Base-by-base conservation (phyloP, 1,140 invertebrate species). In the Drosophila watanabei region DNA sequence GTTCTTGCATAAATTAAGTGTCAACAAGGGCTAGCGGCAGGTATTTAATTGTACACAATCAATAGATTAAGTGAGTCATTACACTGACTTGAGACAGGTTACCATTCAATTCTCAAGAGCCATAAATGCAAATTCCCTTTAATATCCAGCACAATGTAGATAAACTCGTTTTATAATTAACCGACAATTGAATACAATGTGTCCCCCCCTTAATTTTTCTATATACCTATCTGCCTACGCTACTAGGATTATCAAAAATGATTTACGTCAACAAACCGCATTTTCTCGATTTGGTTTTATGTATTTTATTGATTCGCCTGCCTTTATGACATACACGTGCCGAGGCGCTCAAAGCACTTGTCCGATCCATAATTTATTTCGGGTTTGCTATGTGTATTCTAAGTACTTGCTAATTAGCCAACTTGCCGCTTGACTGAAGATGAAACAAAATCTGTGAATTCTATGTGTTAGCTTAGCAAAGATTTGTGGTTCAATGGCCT, bases 241-340 rank as follows among this genome's bases (percentile, higher is more conserved):
- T 48, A 58, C 46, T 71, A 61, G 33, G 30, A 51, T 35, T 28
- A 20, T 72, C 68, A 61, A 61, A 73, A 73, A 90, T 85, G 37
- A 70, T 56, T 89, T 89, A 79, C 85, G 85, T 89, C 85, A 89
- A 88, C 69, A 79, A 89, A 78, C 83, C 46, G 28, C 59, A 41
- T 41, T 62, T 79, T 72, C 85, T 79, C 62, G 57, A 85, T 81
- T 81, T 71, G 85, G 85, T 58, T 49, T 49, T 90, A 85, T 90
- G 79, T 89, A 65, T 89, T 88, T 89, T 88, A 89, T 89, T 81
- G 82, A 85, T 89, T 90, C 58, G 51, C 70, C 37, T 28, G 65
- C 72, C 78, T 90, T 88, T 88, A 88, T 88, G 85, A 72, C 81
- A 52, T 62, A 46, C 85, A 90, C 85, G 85, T 89, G 85, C 60